Conservation (phyloP, 2,113 vertebrate species). For the Cyprichromis sp. region DNA sequence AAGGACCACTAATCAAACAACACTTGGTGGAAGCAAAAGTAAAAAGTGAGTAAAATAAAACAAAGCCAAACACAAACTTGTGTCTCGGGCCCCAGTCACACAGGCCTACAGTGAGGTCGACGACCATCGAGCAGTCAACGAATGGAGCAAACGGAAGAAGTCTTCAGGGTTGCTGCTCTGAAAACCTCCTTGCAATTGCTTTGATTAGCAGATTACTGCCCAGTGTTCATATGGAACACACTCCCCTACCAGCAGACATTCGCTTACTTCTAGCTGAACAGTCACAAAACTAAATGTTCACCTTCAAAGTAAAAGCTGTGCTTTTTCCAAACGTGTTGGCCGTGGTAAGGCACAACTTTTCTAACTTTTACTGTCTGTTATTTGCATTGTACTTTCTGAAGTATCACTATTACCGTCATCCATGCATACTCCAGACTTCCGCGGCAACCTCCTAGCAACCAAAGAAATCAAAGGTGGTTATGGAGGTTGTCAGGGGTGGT, state of each 20-base stretch:
- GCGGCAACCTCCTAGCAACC: neutral
- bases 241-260: neutral
- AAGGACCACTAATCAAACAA: neutral
- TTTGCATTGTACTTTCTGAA: neutral
- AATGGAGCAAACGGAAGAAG: neutral
- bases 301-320: neutral
- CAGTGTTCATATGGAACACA: neutral
- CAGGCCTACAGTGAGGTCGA: neutral
- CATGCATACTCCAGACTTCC: neutral
- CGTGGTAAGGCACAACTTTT: neutral
- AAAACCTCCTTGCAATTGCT: neutral
- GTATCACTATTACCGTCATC: neutral
- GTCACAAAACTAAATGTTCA: neutral
- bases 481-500: neutral
- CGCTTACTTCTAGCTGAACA: neutral
- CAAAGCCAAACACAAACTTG: neutral
- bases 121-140: neutral
- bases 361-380: neutral
- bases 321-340: neutral
- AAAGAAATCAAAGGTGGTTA: neutral
- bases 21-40: neutral
- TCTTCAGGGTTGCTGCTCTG: neutral
- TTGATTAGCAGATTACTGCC: neutral
- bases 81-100: neutral
- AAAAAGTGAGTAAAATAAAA: neutral